Conservation (phyloP, 2,797 vertebrate species). For the Acanthurus lineatus region DNA sequence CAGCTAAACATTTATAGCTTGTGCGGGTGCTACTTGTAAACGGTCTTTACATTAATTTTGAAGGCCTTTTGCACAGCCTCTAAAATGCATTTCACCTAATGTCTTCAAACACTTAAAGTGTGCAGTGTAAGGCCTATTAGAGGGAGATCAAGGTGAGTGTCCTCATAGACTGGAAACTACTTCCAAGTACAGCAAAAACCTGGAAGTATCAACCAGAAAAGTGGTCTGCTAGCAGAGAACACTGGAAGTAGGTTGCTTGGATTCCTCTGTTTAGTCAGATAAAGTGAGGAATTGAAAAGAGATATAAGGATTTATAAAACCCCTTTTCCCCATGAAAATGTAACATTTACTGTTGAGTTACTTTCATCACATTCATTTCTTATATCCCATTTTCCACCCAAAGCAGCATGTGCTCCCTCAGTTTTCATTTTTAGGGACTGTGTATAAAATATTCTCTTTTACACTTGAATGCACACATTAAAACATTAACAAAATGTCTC, state of each 20-base stretch:
- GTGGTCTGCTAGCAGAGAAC: background rate
- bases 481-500: background rate
- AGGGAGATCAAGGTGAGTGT: background rate
- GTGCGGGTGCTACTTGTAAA: background rate
- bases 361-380: background rate
- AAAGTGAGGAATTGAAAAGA: background rate
- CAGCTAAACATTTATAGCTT: conserved; percentile 6
- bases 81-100: background rate
- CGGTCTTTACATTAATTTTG: conserved; percentile 15
- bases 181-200: background rate
- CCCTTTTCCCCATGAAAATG: background rate
- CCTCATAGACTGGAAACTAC: background rate
- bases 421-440: background rate
- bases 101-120: background rate
- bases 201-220: background rate
- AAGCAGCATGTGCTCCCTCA: background rate
- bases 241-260: background rate
- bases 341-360: background rate
- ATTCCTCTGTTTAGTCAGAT: conserved; percentile 1
- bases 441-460: conserved; percentile 4
- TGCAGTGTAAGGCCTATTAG: background rate
- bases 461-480: background rate
- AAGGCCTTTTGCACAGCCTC: background rate
- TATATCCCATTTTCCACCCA: background rate
- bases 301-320: background rate